phyloP scores from a whole-genome alignment of 2,113 vertebrate genomes.

The Microtus ochrogaster region DNA sequence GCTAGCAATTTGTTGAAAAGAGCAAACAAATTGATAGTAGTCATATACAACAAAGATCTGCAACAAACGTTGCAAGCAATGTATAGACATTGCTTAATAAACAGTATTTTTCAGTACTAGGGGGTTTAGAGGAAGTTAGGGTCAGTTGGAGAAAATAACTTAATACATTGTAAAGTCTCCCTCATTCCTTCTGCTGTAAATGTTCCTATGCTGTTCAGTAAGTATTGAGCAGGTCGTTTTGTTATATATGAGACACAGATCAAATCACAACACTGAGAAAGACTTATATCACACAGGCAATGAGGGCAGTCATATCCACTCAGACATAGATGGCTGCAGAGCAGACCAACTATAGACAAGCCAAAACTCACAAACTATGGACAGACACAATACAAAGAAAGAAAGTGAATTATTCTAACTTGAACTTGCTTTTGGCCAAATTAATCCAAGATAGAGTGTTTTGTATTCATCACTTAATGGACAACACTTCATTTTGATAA shows the following conservation, averaged over 20 bases:
- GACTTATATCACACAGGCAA: not conserved
- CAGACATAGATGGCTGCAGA: not conserved
- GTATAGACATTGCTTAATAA: not conserved
- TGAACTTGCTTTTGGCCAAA: not conserved
- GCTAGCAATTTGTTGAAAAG: not conserved
- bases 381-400: not conserved
- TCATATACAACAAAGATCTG: not conserved
- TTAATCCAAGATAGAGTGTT: not conserved
- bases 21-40: not conserved
- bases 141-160: not conserved
- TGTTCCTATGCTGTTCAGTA: not conserved
- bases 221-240: not conserved
- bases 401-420: not conserved
- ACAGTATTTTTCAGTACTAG: not conserved
- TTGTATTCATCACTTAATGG: not conserved
- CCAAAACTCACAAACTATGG: not conserved
- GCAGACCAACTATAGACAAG: not conserved
- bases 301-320: not conserved
- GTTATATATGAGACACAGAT: not conserved
- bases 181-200: not conserved
- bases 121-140: not conserved
- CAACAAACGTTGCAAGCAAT: not conserved
- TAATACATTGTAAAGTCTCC: not conserved
- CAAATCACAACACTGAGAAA: not conserved
- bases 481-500: not conserved